Evolutionary conservation across 2,797 vertebrate genomes (phyloP), one percentile per base, ranked within the genome.

Genomic region (Lepus oiostolus): DNA sequence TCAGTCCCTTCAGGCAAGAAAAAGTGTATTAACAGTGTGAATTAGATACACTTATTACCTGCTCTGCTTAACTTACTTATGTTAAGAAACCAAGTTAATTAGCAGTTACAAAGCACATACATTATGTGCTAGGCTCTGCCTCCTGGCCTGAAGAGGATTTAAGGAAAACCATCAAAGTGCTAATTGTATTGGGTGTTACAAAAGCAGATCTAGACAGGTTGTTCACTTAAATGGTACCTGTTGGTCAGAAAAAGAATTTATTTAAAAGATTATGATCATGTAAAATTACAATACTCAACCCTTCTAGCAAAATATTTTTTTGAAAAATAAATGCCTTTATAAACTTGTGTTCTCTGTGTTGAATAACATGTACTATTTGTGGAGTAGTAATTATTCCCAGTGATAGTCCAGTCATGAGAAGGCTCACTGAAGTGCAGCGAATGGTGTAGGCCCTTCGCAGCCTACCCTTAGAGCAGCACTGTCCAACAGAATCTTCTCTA

Each of bases 261-360:
- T 96, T 96, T 95, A 91, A 96, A 47, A 97, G 88, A 94, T 92
- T 97, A 65, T 75, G 96, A 96, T 97, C 96, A 89, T 97, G 96
- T 97, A 97, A 97, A 97, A 84, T 95, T 95, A 86, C 96, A 96
- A 24, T 93, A 92, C 93, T 93, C 94, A 96, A 95, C 94, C 93
- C 95, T 7, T 85, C 6, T 94, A 97, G 96, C 91, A 95, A 97
- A 98, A 62, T 98, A 97, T 97, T 98, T 97, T 98, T 98, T 97
- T 98, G 97, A 98, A 97, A 98, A 98, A 98, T 98, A 97, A 97
- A 96, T 96, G 91, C 95, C 96, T 97, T 97, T 97, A 97, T 97
- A 97, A 97, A 97, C 50, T 80, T 96, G 88, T 96, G 92, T 97
- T 86, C 85, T 96, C 67, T 76, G 68, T 97, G 81, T 91, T 95